These are phyloP conservation scores for Diaprepes abbreviatus DNA, from an alignment of 2,888 invertebrate genomes.

Conservation along the genomic window DNA sequence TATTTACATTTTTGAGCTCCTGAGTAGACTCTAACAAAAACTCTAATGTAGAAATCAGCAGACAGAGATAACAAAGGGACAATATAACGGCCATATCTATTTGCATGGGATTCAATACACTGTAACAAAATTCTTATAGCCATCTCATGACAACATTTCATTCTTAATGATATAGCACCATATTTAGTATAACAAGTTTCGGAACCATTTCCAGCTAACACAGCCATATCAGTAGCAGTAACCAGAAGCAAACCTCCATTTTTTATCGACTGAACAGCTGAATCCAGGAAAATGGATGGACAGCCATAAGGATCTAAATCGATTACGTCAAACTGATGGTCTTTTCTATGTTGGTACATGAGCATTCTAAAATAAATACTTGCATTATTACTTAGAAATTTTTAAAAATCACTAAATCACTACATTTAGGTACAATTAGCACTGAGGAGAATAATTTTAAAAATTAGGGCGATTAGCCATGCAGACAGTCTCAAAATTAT, in stretches of 20 bases:
- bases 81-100: constrained; percentile 92
- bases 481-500: too few relatives aligned
- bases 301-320: constrained; percentile 99
- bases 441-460: too few relatives aligned
- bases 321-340: constrained; percentile 86
- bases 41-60: constrained; percentile 95
- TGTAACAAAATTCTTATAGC: constrained; percentile 93
- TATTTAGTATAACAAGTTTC: constrained; percentile 96
- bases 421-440: too few relatives aligned
- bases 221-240: constrained; percentile 98
- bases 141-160: constrained; percentile 95
- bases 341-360: constrained; percentile 84
- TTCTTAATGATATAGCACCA: constrained; percentile 88
- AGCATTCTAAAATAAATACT: constrained; percentile 79
- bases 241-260: constrained; percentile 91
- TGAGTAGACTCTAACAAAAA: constrained; percentile 88
- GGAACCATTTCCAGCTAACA: constrained; percentile 94
- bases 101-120: constrained; percentile 92
- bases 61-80: constrained; percentile 91
- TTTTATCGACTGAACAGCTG: constrained; percentile 84
- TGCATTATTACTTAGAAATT: too few relatives aligned
- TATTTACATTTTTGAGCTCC: constrained; percentile 89
- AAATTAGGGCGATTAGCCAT: too few relatives aligned
- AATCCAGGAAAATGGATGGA: constrained; percentile 91
- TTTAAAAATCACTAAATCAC: too few relatives aligned